Conservation (phyloP, 2,888 invertebrate species). For the Gryllus longicercus region DNA sequence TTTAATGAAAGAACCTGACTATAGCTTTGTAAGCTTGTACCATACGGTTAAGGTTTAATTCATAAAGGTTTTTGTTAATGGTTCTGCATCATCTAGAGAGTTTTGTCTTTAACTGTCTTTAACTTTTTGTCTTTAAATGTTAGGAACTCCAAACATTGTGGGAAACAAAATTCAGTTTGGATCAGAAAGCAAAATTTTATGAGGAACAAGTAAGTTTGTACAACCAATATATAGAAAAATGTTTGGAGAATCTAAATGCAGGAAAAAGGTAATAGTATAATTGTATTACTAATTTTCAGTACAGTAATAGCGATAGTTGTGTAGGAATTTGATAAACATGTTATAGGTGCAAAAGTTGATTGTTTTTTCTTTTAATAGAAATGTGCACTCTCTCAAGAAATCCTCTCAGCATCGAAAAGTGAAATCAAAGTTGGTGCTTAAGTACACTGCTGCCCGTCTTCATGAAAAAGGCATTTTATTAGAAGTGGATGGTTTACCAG, state of each 20-base stretch:
- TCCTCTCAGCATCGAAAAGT: slow-evolving; percentile 46
- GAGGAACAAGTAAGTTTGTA: slow-evolving; percentile 73
- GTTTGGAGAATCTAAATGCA: slow-evolving; percentile 67
- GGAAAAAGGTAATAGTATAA: slow-evolving; percentile 57
- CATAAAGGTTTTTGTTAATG: too few species aligned
- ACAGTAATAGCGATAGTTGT: neutral
- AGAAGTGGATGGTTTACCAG: slow-evolving; percentile 65
- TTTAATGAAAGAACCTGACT: too few species aligned
- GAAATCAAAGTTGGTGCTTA: slow-evolving; percentile 58
- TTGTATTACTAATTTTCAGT: too few species aligned
- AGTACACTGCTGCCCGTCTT: slow-evolving; percentile 66
- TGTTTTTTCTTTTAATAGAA: slow-evolving; percentile 46
- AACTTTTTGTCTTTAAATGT: neutral
- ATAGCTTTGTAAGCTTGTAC: too few species aligned
- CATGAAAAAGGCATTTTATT: slow-evolving; percentile 68
- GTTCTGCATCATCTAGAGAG: too few species aligned
- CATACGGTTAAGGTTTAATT: too few species aligned
- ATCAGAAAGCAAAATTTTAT: slow-evolving; percentile 66
- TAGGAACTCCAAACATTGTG: slow-evolving; percentile 62
- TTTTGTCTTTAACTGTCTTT: too few species aligned
- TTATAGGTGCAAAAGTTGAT: neutral
- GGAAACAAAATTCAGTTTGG: slow-evolving; percentile 61
- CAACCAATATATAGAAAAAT: slow-evolving; percentile 70
- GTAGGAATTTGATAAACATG: too few species aligned
- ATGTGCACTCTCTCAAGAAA: slow-evolving; percentile 53